These are phyloP conservation scores for Rhyacophila evoluta DNA, from an alignment of 2,888 invertebrate genomes.

Conservation along the genomic window DNA sequence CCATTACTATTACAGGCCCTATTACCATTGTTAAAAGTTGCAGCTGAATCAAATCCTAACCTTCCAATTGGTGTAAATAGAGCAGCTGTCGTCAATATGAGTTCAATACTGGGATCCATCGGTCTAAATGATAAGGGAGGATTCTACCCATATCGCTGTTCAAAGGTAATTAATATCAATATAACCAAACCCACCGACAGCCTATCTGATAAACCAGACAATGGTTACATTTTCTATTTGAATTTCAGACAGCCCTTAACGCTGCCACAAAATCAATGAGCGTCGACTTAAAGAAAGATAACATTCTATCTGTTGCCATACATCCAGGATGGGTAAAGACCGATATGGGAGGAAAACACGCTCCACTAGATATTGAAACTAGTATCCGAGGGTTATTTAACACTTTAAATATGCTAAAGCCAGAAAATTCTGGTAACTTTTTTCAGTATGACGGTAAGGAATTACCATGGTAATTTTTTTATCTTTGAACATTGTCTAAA, in stretches of 20 bases:
- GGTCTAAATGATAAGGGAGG: conserved; percentile 80
- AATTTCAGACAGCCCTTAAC: conserved; percentile 83
- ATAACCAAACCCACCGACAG: too few relatives aligned
- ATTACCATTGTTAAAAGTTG: conserved; percentile 78
- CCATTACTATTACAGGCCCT: conserved; percentile 72
- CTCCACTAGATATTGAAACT: conserved; percentile 78
- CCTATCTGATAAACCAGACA: not conserved
- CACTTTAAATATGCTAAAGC: conserved; percentile 73
- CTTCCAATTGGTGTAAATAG: conserved; percentile 72
- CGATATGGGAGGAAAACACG: conserved; percentile 87
- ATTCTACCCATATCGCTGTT: conserved; percentile 86
- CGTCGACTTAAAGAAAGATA: conserved; percentile 79
- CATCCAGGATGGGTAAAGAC: conserved; percentile 96
- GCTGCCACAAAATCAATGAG: conserved; percentile 88
- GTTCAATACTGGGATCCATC: conserved; percentile 86
- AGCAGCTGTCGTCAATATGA: conserved; percentile 86
- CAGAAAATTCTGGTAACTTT: conserved; percentile 80
- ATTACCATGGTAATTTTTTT: conserved; percentile 85
- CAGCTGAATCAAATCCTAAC: conserved; percentile 70
- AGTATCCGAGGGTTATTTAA: conserved; percentile 76
- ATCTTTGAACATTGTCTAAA: too few relatives aligned
- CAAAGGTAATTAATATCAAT: conserved; percentile 75
- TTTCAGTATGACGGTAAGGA: conserved; percentile 81
- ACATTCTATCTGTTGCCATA: conserved; percentile 79
- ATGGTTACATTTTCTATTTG: conserved; percentile 30